Conservation (phyloP, 2,888 invertebrate genomes). For the Morinoia aosen region DNA sequence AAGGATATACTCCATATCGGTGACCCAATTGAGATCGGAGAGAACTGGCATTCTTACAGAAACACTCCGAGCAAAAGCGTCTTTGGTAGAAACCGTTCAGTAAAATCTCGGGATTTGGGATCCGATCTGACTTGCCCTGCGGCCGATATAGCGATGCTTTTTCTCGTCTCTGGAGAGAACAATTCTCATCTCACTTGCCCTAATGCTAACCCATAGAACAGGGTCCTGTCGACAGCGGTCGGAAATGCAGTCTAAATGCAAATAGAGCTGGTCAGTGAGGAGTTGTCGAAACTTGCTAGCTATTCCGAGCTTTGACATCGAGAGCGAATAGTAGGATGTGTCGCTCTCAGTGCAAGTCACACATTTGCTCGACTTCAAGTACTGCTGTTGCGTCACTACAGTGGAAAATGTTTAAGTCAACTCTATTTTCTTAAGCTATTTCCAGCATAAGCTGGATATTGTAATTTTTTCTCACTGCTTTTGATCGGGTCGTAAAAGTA, state of each 20-base stretch:
- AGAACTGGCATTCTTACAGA: not conserved
- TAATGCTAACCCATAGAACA: conserved; percentile 16
- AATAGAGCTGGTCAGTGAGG: conserved; percentile 20
- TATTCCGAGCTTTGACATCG: not conserved
- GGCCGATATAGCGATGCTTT: not conserved
- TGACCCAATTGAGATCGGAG: not conserved
- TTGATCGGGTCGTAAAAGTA: no score
- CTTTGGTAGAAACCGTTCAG: not conserved
- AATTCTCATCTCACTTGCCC: not conserved
- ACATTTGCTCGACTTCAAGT: not conserved
- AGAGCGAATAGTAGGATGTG: not conserved
- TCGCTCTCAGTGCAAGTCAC: not conserved
- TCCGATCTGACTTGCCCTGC: not conserved
- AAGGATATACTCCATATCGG: no score
- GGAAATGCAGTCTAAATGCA: conserved; percentile 49
- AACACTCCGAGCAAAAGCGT: not conserved
- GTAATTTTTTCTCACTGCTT: no score
- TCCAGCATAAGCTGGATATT: no score
- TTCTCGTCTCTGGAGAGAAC: not conserved
- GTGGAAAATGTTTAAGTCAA: no score
- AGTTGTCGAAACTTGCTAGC: conserved; percentile 14
- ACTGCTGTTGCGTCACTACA: not conserved
- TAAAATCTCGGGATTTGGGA: not conserved
- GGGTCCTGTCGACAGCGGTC: conserved; percentile 26
- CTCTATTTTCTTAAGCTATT: no score